Evolutionary conservation across 2,888 invertebrate genomes (phyloP), one percentile per base, ranked within the genome.

Genomic region (Eurytoma adleriae): DNA sequence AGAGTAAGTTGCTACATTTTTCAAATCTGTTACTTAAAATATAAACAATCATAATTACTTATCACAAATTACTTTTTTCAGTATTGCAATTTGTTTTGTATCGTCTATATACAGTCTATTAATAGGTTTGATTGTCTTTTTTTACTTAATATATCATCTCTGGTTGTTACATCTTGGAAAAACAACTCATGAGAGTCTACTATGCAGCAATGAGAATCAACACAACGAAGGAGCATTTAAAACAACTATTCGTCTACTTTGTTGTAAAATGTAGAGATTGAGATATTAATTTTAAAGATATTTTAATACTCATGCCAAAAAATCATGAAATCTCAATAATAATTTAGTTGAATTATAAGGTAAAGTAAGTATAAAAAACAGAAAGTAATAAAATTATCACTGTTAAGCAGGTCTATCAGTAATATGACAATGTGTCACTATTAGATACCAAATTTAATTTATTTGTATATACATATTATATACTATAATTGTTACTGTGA

Each of bases 1-100:
- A 86, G 93, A 94, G 96, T 96, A 92, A 93, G 94, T 93, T 82
- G 80, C 48, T 1, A 16, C 20, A 68, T 74, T 14, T 59, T 10
- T 18, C 48, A 78, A 71, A 66, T 18, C 5, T 68, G 24, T 64
- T 40, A 16, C 13, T 72, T 74, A 56, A 4, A 70, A 64, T 40
- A 48, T 56, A 13, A 56, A 27, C 52, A 57, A 72, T 20, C 14
- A 59, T 56, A 4, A 10, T 50, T 12, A 62, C 74, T 74, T 72
- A 64, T 75, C 13, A 67, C 81, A 81, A 78, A 83, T 84, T 84
- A n/a, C 40, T 71, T 69, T 85, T 91, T 91, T 81, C 87, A 92
- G 92, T 84, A 90, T 91, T 81, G 91, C 91, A 27, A 84, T 91
- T 52, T 91, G 91, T 84, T 92, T 92, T 86, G 90, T 92, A 66